Base-by-base conservation (phyloP, 2,797 vertebrate genomes). In the Simalia tracyae region DNA sequence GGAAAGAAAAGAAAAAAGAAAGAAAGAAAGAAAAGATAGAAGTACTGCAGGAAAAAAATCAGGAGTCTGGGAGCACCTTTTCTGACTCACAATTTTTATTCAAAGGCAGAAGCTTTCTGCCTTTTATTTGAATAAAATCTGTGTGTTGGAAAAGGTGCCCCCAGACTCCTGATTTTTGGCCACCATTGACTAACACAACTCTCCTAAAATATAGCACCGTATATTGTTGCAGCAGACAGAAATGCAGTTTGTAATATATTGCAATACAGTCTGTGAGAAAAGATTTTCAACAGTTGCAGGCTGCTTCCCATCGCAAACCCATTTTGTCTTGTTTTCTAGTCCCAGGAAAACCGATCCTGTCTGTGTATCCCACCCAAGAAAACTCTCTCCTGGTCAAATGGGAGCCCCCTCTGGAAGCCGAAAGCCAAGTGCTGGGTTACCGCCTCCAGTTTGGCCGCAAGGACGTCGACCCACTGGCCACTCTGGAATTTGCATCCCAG, bases 401-500 rank as follows among this genome's bases (percentile, higher is more conserved):
- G 99, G 98, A 98, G 96, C 98, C 99, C 89, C 93, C 97, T 0
- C 12, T 96, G 94, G 96, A 96, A 8, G 95, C 98, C 0, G 98
- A 98, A 93, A 97, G 98, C 96, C 98, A 98, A 93, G 97, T 99
- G 84, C 97, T 98, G 94, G 99, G 99, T 94, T 99, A 99, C 97
- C 98, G 99, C 56, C 98, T 99, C 46, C 99, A 99, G 97, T 99
- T 99, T 28, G 99, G 99, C 96, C 98, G 98, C 15, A 98, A 98
- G 96, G 99, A 99, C 60, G 93, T 98, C 0, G 93, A 95, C 1
- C 98, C 98, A 2, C 97, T 99, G 95, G 98, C 98, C 92, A 99
- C 98, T 0, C 94, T 99, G 97, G 99, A 99, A 94, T 99, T 99
- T 96, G 92, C 97, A 0, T 96, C 98, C 4, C 97, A 98, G 81